Base-by-base conservation (phyloP, 2,888 invertebrate species). In the Oithona nana region DNA sequence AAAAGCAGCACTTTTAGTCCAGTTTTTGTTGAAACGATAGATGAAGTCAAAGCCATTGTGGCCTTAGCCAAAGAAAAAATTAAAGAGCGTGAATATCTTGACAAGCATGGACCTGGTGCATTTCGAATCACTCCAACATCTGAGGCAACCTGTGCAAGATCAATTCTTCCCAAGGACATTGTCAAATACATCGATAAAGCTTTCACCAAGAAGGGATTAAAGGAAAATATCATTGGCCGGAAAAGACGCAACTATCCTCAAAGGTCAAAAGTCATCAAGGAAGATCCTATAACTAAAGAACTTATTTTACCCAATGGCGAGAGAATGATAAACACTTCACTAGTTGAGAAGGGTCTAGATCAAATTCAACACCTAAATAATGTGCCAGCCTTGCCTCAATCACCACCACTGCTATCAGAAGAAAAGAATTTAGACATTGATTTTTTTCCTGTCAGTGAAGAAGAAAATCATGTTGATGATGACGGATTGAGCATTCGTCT, bases 41-140 rank as follows among this genome's bases (percentile, higher is more conserved):
- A 48, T 4, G 59, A 59, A 59, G 50, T 59, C 20, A 48, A 49
- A 20, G 59, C 59, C 11, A 50, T 59, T 28, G 28, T 59, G 20
- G 49, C 28, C 24, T 24, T 59, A 22, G 50, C 49, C 22, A 48
- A 50, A 26, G 57, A 24, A 28, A 57, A 57, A 20, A 22, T 57
- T n/a, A 29, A 24, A n/a, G 59, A 59, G n/a, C 48, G 22, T n/a
- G 24, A 48, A 29, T 48, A 24, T 20, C 22, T 24, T 16, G 29
- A 49, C n/a, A 24, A 22, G 16, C 39, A 59, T 29, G n/a, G 50
- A 11, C 24, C 24, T 26, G n/a, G 22, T n/a, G 22, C 22, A 26
- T 50, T 22, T 48, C 24, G 50, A 13, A 50, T 29, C 2, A 48
- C 50, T 48, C n/a, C n/a, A n/a, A n/a, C n/a, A n/a, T n/a, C n/a